Evolutionary conservation across 1,140 invertebrate genomes (phyloP), one percentile per base, ranked within the genome.

Genomic region (Zelostemma sp.): DNA sequence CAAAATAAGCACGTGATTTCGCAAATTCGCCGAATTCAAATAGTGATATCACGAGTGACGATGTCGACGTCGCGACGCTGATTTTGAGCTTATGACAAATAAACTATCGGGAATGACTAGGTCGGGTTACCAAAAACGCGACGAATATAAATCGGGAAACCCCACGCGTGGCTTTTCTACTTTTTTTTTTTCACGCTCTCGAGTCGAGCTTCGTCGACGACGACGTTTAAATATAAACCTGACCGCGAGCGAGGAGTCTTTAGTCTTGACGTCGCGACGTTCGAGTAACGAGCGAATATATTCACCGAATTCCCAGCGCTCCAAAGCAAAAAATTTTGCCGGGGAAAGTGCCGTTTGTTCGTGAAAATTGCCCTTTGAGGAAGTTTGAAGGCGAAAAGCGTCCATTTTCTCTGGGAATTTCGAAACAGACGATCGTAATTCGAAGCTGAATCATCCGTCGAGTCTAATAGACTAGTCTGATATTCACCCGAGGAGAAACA

Each of bases 161-260:
- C 35, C 35, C 35, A 40, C 11, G 11, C 3, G 11, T 2, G 35
- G 5, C 28, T n/a, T 38, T 38, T n/a, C 35, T 2, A 14, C n/a
- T 56, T 14, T 63, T 55, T 50, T 43, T 61, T 51, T 56, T 66
- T 51, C 54, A n/a, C 41, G 41, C 28, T 28, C 25, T 63, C 74
- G 75, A 74, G 71, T 70, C 65, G 72, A 56, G 57, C 74, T 72
- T 70, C 73, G 71, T 64, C 68, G 57, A 59, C 59, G 66, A 55
- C 59, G 66, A 55, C 54, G 74, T 80, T 84, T 84, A 85, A 85
- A 84, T 84, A 85, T 85, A 85, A 85, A 82, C 75, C 56, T 41
- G 73, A 57, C 56, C 71, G 67, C 57, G 75, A 74, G 76, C 73
- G 73, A 64, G 61, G 63, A 72, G 71, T 68, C 74, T 80, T 77